Evolutionary conservation across 2,113 vertebrate genomes (phyloP).

Genomic region (Oryzias celebensis): DNA sequence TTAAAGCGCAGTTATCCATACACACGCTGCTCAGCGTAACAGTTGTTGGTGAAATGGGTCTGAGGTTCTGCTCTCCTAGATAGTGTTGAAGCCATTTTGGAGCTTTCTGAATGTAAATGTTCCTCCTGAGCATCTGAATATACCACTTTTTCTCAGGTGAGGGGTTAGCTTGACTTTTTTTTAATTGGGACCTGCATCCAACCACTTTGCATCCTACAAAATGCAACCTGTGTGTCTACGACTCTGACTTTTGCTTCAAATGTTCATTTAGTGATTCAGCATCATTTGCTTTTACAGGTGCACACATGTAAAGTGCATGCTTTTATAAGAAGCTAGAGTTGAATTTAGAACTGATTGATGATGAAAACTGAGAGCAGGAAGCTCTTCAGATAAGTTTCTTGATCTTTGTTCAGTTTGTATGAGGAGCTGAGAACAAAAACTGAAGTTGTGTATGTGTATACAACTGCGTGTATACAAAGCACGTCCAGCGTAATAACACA

Average conservation of each 20-base stretch:
- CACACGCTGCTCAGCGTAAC: conserved; percentile 50
- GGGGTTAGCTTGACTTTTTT: too few species aligned
- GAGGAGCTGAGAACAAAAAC: conserved; percentile 13
- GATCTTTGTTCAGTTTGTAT: conserved; percentile 26
- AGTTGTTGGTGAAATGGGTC: conserved; percentile 36
- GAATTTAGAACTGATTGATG: not conserved
- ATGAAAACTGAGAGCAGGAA: not conserved
- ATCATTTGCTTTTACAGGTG: too few species aligned
- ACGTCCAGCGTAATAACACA: conserved; percentile 73
- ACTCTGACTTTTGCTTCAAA: not conserved
- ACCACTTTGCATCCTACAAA: conserved; percentile 11
- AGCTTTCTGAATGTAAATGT: conserved; percentile 36
- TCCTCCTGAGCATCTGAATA: conserved; percentile 27
- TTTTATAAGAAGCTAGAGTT: not conserved
- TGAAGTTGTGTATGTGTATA: conserved; percentile 20
- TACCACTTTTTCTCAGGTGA: conserved; percentile 34
- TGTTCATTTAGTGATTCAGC: not conserved
- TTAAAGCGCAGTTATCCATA: conserved; percentile 68
- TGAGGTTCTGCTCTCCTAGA: conserved; percentile 43
- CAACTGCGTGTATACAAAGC: conserved; percentile 37
- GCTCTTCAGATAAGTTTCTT: not conserved
- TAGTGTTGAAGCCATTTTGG: conserved; percentile 12
- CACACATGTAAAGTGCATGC: too few species aligned
- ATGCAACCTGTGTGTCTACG: conserved; percentile 1
- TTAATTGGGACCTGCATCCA: too few species aligned